phyloP scores from a whole-genome alignment of 2,888 invertebrate genomes.

The Parnassius mnemosyne region DNA sequence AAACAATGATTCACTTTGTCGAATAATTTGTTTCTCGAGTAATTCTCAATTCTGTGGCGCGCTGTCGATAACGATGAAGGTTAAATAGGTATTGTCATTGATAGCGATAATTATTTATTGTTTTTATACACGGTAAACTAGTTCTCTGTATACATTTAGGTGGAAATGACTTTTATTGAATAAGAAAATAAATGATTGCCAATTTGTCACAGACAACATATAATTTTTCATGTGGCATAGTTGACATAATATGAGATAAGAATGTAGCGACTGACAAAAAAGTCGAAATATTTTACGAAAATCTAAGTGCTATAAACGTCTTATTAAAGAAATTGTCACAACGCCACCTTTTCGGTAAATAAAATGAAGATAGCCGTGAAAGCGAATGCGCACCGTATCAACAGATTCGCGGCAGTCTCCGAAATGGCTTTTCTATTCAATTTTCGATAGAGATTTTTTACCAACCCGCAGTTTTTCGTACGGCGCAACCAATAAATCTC shows the following conservation, averaged over 20 bases:
- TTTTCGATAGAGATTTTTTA: slow-evolving; percentile 81
- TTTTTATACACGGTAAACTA: slow-evolving; percentile 6
- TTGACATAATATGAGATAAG: neutral
- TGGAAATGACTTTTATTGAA: slow-evolving; percentile 5
- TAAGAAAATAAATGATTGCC: neutral
- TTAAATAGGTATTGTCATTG: slow-evolving; percentile 11
- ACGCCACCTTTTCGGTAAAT: slow-evolving; percentile 52
- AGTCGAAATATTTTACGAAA: neutral
- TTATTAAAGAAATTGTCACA: slow-evolving; percentile 12
- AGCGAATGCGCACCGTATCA: slow-evolving; percentile 61
- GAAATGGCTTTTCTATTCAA: slow-evolving; percentile 80
- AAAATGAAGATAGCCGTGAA: slow-evolving; percentile 69
- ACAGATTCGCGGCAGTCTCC: slow-evolving; percentile 62
- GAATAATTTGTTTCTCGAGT: slow-evolving; percentile 16
- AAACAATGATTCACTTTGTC: slow-evolving; percentile 17
- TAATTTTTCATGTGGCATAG: slow-evolving; percentile 1
- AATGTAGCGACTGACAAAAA: neutral
- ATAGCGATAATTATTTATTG: slow-evolving; percentile 1
- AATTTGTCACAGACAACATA: slow-evolving; percentile 3
- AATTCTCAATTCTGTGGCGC: slow-evolving; percentile 13
- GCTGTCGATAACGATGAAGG: slow-evolving; percentile 7
- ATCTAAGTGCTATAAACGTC: neutral
- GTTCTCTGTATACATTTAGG: neutral
- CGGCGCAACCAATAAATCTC: slow-evolving; percentile 79
- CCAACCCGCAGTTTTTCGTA: slow-evolving; percentile 79